These are phyloP conservation scores for Teleogryllus oceanicus DNA, from an alignment of 2,888 invertebrate genomes.

Conservation along the genomic window DNA sequence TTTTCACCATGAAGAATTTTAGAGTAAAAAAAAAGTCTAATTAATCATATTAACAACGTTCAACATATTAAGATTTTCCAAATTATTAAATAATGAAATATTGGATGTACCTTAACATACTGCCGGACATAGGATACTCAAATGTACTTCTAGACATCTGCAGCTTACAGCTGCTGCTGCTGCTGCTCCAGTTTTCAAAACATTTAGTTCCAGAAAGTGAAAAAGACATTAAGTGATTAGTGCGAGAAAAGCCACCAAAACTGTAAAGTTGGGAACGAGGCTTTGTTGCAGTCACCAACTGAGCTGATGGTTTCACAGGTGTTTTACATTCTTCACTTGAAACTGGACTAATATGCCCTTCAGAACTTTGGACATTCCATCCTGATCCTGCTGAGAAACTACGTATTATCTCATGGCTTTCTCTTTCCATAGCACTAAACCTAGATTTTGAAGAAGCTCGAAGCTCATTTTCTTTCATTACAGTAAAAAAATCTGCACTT, in stretches of 20 bases:
- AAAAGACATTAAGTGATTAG: conserved; percentile 46
- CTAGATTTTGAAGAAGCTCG: not conserved
- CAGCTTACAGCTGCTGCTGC: conserved; percentile 42
- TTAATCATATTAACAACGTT: no score
- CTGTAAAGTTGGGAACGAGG: conserved; percentile 46
- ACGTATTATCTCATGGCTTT: conserved; percentile 25
- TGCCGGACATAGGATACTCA: conserved; percentile 28
- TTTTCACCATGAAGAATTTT: no score
- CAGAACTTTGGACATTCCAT: conserved; percentile 20
- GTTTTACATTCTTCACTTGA: conserved; percentile 11
- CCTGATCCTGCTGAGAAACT: conserved; percentile 27
- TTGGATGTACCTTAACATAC: not conserved
- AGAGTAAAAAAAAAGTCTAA: no score
- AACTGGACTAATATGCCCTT: not conserved
- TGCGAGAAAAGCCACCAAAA: conserved; percentile 46
- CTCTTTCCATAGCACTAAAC: conserved; percentile 18
- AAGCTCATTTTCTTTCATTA: conserved; percentile 25
- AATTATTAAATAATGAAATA: not conserved
- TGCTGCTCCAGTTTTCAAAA: conserved; percentile 40
- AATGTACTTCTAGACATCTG: conserved; percentile 42
- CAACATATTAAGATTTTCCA: not conserved
- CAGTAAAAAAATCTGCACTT: conserved; percentile 18
- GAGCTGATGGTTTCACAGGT: conserved; percentile 36
- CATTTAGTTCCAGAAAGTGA: conserved; percentile 37
- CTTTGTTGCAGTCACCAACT: conserved; percentile 37